Conservation (phyloP, 2,888 invertebrate genomes). For the Tromatobia lineatoria region DNA sequence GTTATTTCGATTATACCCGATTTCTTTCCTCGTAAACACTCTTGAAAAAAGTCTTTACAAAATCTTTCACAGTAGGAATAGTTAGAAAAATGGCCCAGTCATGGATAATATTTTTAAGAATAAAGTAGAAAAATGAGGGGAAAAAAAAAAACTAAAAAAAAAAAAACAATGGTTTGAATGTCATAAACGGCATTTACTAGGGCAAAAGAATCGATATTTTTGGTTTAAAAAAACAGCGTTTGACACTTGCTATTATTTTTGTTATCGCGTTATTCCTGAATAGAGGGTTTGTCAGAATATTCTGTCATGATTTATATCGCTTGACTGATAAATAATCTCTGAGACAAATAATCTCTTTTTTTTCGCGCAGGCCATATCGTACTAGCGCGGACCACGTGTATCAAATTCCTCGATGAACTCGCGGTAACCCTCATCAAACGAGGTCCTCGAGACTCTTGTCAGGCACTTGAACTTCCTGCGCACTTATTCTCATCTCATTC, state of each 20-base stretch:
- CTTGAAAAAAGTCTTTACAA: too few species aligned
- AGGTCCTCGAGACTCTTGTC: conserved; percentile 61
- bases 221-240: too few species aligned
- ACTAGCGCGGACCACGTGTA: conserved; percentile 18
- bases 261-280: background rate
- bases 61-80: too few species aligned
- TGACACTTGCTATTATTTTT: background rate
- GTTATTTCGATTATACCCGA: too few species aligned
- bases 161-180: too few species aligned
- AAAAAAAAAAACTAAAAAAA: too few species aligned
- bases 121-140: too few species aligned
- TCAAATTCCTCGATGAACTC: background rate
- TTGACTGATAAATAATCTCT: conserved; percentile 19
- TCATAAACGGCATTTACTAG: too few species aligned
- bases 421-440: conserved; percentile 66
- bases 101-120: too few species aligned
- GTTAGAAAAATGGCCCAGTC: too few species aligned
- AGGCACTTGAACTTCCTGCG: conserved; percentile 58
- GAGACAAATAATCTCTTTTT: conserved; percentile 24
- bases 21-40: too few species aligned
- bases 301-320: conserved; percentile 34
- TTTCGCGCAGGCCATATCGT: conserved; percentile 10
- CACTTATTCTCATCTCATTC: conserved; percentile 25
- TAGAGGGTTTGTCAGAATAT: background rate
- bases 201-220: too few species aligned